Evolutionary conservation across 2,797 vertebrate genomes (phyloP).

Genomic region (Sarcophilus harrisii): DNA sequence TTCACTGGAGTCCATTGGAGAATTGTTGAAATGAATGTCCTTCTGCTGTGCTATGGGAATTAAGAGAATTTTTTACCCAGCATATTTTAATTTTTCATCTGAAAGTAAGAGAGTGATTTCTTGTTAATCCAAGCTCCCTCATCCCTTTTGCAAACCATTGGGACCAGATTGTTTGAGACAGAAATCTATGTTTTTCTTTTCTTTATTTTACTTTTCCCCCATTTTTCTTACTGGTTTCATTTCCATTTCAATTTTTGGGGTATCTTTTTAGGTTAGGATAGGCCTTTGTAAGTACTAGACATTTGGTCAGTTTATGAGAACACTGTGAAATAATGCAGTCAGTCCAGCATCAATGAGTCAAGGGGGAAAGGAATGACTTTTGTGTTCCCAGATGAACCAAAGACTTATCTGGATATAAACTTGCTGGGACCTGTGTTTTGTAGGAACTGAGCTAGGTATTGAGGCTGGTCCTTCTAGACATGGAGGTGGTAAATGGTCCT

Average conservation of each 20-base stretch:
- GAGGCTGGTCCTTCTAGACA: background rate
- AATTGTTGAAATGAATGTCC: background rate
- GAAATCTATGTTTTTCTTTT: background rate
- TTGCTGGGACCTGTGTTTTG: background rate
- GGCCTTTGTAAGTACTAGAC: background rate
- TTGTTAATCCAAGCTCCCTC: background rate
- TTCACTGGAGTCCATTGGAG: background rate
- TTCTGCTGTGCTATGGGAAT: background rate
- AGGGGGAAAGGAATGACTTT: background rate
- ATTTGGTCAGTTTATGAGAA: background rate
- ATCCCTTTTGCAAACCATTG: background rate
- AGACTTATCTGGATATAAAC: background rate
- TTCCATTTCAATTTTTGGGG: background rate
- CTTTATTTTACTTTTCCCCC: background rate
- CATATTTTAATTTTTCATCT: background rate
- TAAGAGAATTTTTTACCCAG: background rate
- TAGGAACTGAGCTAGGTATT: background rate
- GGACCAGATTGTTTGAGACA: background rate
- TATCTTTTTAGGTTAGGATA: background rate
- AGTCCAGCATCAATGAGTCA: background rate
- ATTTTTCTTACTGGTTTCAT: background rate
- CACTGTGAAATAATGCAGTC: background rate
- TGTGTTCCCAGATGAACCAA: background rate
- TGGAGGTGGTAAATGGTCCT: background rate
- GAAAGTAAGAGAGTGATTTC: background rate